Conservation (phyloP, 2,113 vertebrate genomes). For the Campylorhamphus procurvoides region DNA sequence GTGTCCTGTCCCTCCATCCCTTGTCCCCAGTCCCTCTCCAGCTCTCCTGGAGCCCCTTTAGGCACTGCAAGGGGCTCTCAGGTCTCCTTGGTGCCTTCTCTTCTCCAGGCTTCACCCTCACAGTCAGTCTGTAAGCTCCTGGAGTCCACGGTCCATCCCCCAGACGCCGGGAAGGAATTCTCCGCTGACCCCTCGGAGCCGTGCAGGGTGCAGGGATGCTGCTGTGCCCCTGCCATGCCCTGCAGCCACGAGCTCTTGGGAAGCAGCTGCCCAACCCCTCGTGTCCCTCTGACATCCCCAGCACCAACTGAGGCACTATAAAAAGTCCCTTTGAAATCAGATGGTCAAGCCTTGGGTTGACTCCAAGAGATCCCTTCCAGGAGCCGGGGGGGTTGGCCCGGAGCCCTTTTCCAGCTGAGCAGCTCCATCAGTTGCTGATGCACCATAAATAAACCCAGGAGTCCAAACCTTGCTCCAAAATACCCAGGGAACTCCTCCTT, state of each 20-base stretch:
- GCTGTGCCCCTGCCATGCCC: neutral
- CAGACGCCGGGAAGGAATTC: neutral
- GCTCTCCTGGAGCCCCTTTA: no score
- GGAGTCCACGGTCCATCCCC: rapidly evolving
- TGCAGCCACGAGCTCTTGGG: rapidly evolving
- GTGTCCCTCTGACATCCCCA: neutral
- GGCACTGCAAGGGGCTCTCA: no score
- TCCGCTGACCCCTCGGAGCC: rapidly evolving
- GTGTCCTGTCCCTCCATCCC: no score
- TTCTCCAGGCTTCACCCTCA: no score
- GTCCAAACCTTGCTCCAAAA: conserved; percentile 16
- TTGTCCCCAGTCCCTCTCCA: no score
- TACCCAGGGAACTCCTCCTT: conserved; percentile 53
- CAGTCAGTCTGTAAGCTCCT: neutral
- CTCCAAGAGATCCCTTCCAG: conserved; percentile 32
- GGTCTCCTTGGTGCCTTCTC: no score
- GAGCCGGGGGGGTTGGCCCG: neutral
- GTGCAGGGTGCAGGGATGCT: neutral
- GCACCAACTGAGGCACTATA: neutral
- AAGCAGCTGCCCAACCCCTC: neutral
- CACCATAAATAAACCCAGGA: conserved; percentile 49
- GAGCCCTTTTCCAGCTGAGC: conserved; percentile 27
- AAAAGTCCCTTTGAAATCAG: conserved; percentile 27
- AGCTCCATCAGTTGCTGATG: conserved; percentile 15
- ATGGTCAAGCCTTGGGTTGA: conserved; percentile 1